Evolutionary conservation across 1,140 invertebrate species (phyloP).

Genomic region (Heliconius nattereri): DNA sequence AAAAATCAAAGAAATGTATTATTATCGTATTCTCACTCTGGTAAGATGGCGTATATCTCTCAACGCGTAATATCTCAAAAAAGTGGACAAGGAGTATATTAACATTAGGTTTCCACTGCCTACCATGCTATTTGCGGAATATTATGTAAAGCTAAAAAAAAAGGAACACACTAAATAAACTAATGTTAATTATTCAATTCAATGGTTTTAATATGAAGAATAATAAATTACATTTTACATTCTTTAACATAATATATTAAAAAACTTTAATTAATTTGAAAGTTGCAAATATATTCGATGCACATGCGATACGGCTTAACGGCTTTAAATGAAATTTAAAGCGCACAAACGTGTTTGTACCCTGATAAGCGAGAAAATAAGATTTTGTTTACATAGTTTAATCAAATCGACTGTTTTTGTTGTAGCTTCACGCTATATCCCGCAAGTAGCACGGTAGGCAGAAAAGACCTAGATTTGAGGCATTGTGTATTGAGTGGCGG

Average conservation of each 20-base stretch:
- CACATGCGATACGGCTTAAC: not conserved
- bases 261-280: conserved; percentile 5
- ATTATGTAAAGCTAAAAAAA: not conserved
- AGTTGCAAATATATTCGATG: not conserved
- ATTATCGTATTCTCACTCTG: not conserved
- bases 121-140: not conserved
- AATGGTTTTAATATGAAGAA: not conserved
- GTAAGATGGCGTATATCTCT: not conserved
- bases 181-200: not conserved
- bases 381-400: not conserved
- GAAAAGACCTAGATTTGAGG: not conserved
- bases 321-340: conserved; percentile 5
- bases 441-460: no score
- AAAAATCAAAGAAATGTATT: not conserved
- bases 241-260: not conserved
- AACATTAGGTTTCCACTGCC: not conserved
- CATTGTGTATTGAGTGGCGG: not conserved
- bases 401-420: no score
- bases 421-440: no score
- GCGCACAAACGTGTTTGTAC: not conserved
- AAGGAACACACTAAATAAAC: not conserved
- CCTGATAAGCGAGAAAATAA: not conserved
- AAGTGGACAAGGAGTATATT: not conserved
- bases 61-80: not conserved
- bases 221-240: not conserved